Evolutionary conservation across 2,797 vertebrate species (phyloP).

Genomic region (Sebastes oblongus): DNA sequence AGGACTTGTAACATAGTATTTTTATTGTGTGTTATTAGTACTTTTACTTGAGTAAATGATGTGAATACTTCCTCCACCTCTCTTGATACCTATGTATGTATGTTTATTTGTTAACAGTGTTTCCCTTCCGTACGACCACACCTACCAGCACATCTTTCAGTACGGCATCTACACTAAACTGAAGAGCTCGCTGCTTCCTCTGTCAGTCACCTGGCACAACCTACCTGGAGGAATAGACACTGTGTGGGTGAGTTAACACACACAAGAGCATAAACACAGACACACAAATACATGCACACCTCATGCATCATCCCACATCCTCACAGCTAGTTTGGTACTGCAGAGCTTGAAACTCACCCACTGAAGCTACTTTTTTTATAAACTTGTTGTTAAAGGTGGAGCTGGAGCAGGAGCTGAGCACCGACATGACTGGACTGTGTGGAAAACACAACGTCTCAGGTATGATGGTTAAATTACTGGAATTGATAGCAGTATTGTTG

Average conservation of each 20-base stretch:
- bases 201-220: constrained; percentile 81
- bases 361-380: background rate
- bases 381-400: constrained; percentile 67
- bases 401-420: constrained; percentile 61
- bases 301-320: background rate
- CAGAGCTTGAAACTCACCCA: background rate
- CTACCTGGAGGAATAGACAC: constrained; percentile 66
- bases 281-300: background rate
- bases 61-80: background rate
- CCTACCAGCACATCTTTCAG: constrained; percentile 81
- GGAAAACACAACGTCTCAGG: constrained; percentile 40
- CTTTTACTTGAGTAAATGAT: background rate
- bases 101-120: constrained; percentile 65
- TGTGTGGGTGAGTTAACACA: constrained; percentile 76
- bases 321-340: background rate
- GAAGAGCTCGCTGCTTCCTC: constrained; percentile 78
- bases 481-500: background rate
- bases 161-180: constrained; percentile 82
- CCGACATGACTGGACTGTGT: constrained; percentile 75
- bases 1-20: background rate
- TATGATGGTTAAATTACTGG: constrained; percentile 1
- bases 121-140: constrained; percentile 83
- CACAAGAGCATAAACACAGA: background rate
- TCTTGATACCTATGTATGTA: background rate
- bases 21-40: background rate